Percentiles rank a stretch among this genome's conserved stretches.
phyloP scores from a whole-genome alignment of 1,140 invertebrate species.

The Eriocheir sinensis region DNA sequence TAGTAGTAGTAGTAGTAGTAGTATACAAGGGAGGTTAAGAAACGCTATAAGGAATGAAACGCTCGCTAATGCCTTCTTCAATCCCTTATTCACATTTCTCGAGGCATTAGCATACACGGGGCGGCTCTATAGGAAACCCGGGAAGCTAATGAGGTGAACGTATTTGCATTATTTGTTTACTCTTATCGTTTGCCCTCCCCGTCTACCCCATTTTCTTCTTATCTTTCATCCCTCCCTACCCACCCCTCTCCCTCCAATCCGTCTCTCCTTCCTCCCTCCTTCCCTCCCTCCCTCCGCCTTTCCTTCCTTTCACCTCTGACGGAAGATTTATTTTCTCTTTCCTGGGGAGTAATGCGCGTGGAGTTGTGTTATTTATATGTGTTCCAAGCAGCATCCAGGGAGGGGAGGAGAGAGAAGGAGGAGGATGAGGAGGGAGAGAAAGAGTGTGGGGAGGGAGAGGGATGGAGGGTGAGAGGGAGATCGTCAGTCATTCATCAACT shows the following conservation, averaged over 20 bases:
- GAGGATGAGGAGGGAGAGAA: not conserved
- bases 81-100: not conserved
- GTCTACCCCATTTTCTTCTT: not conserved
- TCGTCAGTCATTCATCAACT: not conserved
- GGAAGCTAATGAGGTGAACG: not conserved
- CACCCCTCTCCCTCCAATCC: not conserved
- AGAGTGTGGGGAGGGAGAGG: not conserved
- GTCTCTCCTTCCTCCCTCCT: not conserved
- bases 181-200: not conserved
- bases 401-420: not conserved
- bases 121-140: not conserved
- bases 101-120: not conserved
- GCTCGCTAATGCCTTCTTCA: too few species aligned
- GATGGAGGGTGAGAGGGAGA: too few species aligned
- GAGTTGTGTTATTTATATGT: conserved; percentile 18
- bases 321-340: conserved; percentile 16
- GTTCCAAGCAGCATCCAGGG: conserved; percentile 3
- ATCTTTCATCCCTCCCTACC: not conserved
- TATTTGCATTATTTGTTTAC: not conserved
- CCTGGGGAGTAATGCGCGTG: not conserved
- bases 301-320: not conserved
- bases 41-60: too few species aligned
- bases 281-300: not conserved
- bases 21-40: too few species aligned
- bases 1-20: too few species aligned